Evolutionary conservation across 2,113 vertebrate species (phyloP).

Genomic region (Brachionichthys hirsutus): DNA sequence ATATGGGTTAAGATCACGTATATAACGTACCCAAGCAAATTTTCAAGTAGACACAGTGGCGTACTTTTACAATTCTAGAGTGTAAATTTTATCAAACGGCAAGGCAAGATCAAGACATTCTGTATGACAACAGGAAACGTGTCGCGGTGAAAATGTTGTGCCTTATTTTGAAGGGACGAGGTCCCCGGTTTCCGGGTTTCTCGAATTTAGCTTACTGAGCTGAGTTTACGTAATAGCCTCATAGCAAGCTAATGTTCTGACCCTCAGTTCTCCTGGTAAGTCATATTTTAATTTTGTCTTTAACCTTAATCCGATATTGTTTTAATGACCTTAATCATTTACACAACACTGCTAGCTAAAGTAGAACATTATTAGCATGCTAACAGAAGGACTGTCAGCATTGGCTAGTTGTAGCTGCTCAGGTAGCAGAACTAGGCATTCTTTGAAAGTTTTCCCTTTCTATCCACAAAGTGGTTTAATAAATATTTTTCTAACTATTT

Average conservation of each 20-base stretch:
- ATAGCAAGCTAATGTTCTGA: slow-evolving; percentile 7
- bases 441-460: background rate
- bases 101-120: too few species aligned
- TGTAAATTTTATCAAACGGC: too few species aligned
- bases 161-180: slow-evolving; percentile 42
- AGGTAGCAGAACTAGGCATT: slow-evolving; percentile 40
- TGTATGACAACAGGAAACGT: too few species aligned
- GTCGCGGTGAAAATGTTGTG: background rate
- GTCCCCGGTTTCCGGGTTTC: background rate
- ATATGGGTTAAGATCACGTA: too few species aligned
- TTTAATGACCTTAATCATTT: background rate
- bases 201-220: background rate
- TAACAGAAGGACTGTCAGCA: background rate
- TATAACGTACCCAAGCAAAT: too few species aligned
- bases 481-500: background rate
- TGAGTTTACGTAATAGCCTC: slow-evolving; percentile 13
- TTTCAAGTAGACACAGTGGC: too few species aligned
- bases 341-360: background rate
- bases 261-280: slow-evolving; percentile 35
- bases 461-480: background rate
- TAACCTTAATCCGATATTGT: background rate
- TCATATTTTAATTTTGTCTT: background rate
- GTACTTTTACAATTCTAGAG: too few species aligned
- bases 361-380: background rate
- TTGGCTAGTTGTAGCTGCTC: slow-evolving; percentile 17